Base-by-base conservation (phyloP, 2,888 invertebrate genomes). In the Leptinotarsa juncta region DNA sequence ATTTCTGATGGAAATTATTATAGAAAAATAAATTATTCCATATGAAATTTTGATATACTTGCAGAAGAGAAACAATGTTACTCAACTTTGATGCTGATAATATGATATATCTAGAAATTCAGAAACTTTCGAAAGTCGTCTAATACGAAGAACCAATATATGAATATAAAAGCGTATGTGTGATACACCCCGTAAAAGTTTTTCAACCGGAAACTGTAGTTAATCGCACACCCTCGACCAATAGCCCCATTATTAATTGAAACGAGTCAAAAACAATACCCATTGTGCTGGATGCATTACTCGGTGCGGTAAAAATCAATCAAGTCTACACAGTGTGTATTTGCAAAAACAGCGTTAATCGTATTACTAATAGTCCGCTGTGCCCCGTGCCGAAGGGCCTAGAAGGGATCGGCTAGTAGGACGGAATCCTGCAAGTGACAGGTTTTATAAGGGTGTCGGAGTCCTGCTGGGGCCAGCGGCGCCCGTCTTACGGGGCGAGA, bases 401-500 rank as follows among this genome's bases (percentile, higher is more conserved):
- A 77, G 80, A 78, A 71, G 77, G 78, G 81, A 79, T 79, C 80
- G 75, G 79, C 80, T 75, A 72, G 82, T 81, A 81, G 81, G 82
- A 81, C 83, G 83, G 81, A 82, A 80, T 83, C 81, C 86, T 87
- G 87, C 83, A 79, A 84, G 82, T 87, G 87, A 87, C 87, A 87
- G 87, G 83, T 86, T 86, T 87, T 86, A 85, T 86, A 86, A 86
- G 87, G 87, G 87, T 86, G 86, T 85, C 84, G 86, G 83, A 83
- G 85, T 84, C 86, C 85, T 83, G 86, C 83, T 82, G 86, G 80
- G 82, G 77, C 78, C 85, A 84, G 83, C 75, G 85, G 83, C 85
- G 85, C 83, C 77, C 84, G 82, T 83, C 77, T 74, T 77, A 80
- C 76, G 81, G 80, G 82, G 82, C 81, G 82, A 81, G 81, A 82